Percentiles rank a stretch among this genome's conserved stretches.
Conservation (phyloP, 2,113 vertebrate genomes). For the Cyphomyrus plagiostoma region DNA sequence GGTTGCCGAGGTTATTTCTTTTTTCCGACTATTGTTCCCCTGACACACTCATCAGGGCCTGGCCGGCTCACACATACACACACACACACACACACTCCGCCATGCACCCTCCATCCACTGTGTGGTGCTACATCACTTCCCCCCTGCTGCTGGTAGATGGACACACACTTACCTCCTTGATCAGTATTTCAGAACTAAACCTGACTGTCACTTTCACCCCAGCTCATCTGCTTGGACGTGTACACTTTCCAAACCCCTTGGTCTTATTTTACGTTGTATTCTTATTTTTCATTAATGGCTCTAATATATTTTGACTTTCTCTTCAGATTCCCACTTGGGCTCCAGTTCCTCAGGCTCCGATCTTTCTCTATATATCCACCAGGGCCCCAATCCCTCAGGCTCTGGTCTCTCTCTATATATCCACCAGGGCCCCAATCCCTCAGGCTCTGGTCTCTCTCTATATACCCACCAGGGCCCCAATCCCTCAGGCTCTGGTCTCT, state of each 20-base stretch:
- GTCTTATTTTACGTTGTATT: background rate
- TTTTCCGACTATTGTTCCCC: slow-evolving; percentile 56
- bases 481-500: background rate
- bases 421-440: background rate
- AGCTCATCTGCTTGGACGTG: background rate
- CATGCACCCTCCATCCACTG: background rate
- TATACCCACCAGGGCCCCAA: background rate
- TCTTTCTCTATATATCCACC: background rate
- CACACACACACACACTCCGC: background rate
- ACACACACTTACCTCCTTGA: background rate
- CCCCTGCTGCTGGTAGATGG: background rate
- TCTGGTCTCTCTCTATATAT: background rate
- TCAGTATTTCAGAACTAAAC: background rate
- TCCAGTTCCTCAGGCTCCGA: background rate
- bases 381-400: background rate
- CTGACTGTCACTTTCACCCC: background rate
- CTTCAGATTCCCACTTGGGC: background rate
- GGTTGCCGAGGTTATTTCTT: background rate
- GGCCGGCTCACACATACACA: background rate
- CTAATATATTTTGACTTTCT: background rate
- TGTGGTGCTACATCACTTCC: background rate
- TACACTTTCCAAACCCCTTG: background rate
- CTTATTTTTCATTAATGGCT: background rate
- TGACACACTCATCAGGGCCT: background rate
- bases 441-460: background rate